These are phyloP conservation scores for Toxostoma redivivum DNA, from an alignment of 2,113 vertebrate species.

Conservation along the genomic window DNA sequence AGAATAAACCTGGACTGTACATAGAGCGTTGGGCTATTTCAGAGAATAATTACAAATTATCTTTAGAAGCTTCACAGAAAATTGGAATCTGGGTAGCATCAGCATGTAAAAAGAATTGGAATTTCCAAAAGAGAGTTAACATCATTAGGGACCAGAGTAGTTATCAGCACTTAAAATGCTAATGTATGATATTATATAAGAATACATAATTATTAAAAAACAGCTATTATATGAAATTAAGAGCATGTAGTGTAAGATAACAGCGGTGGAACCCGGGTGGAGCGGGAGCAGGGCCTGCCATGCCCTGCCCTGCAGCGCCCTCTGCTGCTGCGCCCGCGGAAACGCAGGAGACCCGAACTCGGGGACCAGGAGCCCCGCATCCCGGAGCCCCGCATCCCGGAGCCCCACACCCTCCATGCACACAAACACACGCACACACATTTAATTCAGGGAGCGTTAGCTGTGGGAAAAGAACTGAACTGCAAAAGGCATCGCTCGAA, in stretches of 20 bases:
- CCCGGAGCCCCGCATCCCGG: no score
- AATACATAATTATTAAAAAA: fast-evolving
- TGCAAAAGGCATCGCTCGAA: not conserved
- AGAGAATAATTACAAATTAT: not conserved
- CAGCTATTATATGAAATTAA: fast-evolving
- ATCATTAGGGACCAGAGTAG: fast-evolving
- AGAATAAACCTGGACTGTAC: not conserved
- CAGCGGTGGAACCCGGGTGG: fast-evolving
- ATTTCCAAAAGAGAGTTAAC: not conserved
- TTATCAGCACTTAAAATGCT: not conserved
- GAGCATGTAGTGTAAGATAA: fast-evolving
- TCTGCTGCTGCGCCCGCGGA: slow-evolving; percentile 51
- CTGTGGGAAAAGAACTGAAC: not conserved
- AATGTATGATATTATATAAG: fast-evolving
- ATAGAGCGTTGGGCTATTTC: fast-evolving
- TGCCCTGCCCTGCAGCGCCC: slow-evolving; percentile 70
- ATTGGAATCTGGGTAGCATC: fast-evolving
- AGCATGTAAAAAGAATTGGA: fast-evolving
- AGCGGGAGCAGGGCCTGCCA: not conserved
- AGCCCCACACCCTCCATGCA: not conserved
- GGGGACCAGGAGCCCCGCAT: not conserved
- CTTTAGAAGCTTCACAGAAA: not conserved
- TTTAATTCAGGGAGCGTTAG: not conserved
- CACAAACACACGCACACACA: not conserved
- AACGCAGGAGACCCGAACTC: not conserved